Percentiles rank a stretch among this genome's conserved stretches.
phyloP scores from a whole-genome alignment of 2,113 vertebrate genomes.

The Toxotes chatareus region DNA sequence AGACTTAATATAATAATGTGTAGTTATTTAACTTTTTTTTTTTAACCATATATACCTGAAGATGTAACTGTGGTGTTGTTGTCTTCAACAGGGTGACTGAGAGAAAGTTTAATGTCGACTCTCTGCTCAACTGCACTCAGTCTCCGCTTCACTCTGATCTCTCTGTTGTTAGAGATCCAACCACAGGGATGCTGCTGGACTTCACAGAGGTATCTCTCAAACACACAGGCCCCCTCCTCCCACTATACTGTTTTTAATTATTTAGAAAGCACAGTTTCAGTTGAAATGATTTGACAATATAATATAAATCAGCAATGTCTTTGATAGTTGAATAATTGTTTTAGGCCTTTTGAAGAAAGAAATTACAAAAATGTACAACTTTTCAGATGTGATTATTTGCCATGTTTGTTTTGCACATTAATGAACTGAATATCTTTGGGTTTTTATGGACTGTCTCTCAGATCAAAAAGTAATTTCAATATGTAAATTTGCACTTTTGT shows the following conservation, averaged over 20 bases:
- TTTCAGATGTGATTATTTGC: not conserved
- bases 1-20: not conserved
- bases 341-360: too few relatives aligned
- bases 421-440: too few relatives aligned
- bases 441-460: too few relatives aligned
- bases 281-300: not conserved
- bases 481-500: not conserved
- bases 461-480: not conserved
- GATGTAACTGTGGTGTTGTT: not conserved
- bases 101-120: slow-evolving; percentile 83
- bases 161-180: slow-evolving; percentile 90
- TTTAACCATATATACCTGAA: not conserved
- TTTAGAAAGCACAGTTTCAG: not conserved
- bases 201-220: slow-evolving; percentile 87
- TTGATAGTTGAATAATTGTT: not conserved
- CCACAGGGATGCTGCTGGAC: slow-evolving; percentile 90
- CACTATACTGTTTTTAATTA: not conserved
- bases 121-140: slow-evolving; percentile 80
- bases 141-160: slow-evolving; percentile 88
- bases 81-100: slow-evolving; percentile 82
- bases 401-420: not conserved
- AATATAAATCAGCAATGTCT: not conserved
- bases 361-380: not conserved
- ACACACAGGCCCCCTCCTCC: not conserved
- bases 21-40: not conserved